Evolutionary conservation across 2,888 invertebrate genomes (phyloP), one percentile per base, ranked within the genome.

Genomic region (Caenorhabditis sulstoni): DNA sequence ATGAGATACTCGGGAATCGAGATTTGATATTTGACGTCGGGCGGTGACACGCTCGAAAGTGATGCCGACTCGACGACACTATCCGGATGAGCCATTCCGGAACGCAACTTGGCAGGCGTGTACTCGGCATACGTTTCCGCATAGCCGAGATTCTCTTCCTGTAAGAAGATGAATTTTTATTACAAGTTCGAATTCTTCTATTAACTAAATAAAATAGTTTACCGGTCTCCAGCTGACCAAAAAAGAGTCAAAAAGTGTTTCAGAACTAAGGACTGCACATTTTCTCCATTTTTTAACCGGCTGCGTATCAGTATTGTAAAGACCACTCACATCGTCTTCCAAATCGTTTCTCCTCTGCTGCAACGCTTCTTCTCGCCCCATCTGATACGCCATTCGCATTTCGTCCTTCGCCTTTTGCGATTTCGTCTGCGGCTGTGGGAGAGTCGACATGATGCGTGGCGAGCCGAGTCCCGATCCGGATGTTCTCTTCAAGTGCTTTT

Each of bases 51-150:
- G 59, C 87, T 96, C 0, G 97, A 96, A 52, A 99, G 92, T 0
- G 98, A 97, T 9, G 97, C 97, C 0, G 99, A 99, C 91, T 99
- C 99, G 9, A 99, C 99, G 7, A 99, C 98, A 0, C 96, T 95
- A 92, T 99, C 99, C 0, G 99, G 99, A 93, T 99, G 99, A 90
- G 96, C 95, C 87, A 94, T 94, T 12, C 99, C 99, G 5, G 89
- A 90, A 29, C 88, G 84, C 55, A 90, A 92, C 93, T 99, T 99
- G 0, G 95, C 93, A 0, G 99, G 99, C 95, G 96, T 96, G 91
- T 99, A 99, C 90, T 98, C 97, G 7, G 96, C 95, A 90, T 98
- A 99, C 0, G 98, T 99, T 91, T 99, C 99, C 0, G 97, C 97
- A 18, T 97, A 96, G 14, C 97, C 97, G 93, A 98, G 94, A 89